Evolutionary conservation across 2,888 invertebrate genomes (phyloP).

Genomic region (Oscheius sp.): DNA sequence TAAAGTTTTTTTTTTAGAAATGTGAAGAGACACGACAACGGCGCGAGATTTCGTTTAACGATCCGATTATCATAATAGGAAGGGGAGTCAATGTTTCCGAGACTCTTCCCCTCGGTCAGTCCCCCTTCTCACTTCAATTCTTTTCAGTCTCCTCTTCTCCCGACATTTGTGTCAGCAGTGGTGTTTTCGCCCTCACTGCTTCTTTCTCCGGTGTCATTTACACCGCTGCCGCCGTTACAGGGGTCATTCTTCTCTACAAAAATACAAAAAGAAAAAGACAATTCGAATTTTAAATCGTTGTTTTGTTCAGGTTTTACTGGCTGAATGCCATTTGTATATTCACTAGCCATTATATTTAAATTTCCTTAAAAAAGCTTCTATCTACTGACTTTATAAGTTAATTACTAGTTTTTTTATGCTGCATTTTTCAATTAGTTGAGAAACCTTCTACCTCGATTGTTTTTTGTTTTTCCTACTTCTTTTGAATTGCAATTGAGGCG

Average conservation of each 20-base stretch:
- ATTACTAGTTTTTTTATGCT: no score
- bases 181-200: background rate
- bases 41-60: background rate
- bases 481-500: no score
- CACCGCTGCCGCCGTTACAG: slow-evolving; percentile 4
- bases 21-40: slow-evolving; percentile 13
- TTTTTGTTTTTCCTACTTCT: no score
- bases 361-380: no score
- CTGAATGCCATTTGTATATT: no score
- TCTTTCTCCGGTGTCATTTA: slow-evolving; percentile 3
- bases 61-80: slow-evolving; percentile 7
- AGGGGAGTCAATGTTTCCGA: slow-evolving; percentile 17
- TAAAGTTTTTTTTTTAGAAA: background rate
- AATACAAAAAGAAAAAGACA: background rate
- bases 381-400: no score
- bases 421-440: no score
- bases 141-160: background rate
- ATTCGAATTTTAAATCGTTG: slow-evolving; percentile 1
- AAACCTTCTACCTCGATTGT: no score
- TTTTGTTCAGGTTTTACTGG: no score
- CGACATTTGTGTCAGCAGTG: background rate
- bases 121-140: background rate
- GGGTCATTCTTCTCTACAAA: background rate
- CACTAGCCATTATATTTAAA: no score
- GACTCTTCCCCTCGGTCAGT: slow-evolving; percentile 9